phyloP scores from a whole-genome alignment of 2,888 invertebrate species.

The Melanostoma scalare region DNA sequence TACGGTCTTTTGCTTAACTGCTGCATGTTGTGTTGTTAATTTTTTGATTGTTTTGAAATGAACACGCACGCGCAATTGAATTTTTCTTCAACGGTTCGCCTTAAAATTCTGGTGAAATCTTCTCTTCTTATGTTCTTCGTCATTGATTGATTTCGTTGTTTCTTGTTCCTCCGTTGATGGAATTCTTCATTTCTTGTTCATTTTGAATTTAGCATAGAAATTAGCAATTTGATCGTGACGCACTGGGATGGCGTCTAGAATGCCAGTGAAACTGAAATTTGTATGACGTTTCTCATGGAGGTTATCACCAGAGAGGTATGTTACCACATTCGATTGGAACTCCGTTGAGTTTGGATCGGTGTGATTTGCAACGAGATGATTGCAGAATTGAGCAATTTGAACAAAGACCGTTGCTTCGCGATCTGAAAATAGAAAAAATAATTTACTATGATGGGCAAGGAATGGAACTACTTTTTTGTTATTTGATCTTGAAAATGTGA shows the following conservation, averaged over 20 bases:
- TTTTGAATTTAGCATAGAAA: conserved; percentile 94
- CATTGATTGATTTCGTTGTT: conserved; percentile 68
- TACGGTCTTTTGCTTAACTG: conserved; percentile 40
- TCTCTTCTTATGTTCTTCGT: conserved; percentile 70
- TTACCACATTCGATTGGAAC: conserved; percentile 85
- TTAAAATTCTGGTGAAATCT: conserved; percentile 71
- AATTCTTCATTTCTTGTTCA: conserved; percentile 82
- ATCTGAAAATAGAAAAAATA: conserved; percentile 75
- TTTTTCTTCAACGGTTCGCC: conserved; percentile 71
- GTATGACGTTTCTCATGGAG: conserved; percentile 79
- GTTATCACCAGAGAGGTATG: conserved; percentile 88
- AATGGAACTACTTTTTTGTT: no score
- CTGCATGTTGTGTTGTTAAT: conserved; percentile 53
- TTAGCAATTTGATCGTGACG: conserved; percentile 91
- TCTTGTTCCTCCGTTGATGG: conserved; percentile 71
- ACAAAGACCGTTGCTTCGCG: conserved; percentile 81
- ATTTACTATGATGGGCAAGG: background rate
- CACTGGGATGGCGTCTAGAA: conserved; percentile 91
- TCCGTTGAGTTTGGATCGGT: conserved; percentile 82
- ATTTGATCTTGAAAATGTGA: no score
- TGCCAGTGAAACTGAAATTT: conserved; percentile 89
- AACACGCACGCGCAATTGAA: conserved; percentile 69
- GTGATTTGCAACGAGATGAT: conserved; percentile 82
- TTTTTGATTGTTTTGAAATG: conserved; percentile 50
- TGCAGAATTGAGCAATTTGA: conserved; percentile 82